Conservation (phyloP, 2,888 invertebrate species). For the Helicoverpa assulta region DNA sequence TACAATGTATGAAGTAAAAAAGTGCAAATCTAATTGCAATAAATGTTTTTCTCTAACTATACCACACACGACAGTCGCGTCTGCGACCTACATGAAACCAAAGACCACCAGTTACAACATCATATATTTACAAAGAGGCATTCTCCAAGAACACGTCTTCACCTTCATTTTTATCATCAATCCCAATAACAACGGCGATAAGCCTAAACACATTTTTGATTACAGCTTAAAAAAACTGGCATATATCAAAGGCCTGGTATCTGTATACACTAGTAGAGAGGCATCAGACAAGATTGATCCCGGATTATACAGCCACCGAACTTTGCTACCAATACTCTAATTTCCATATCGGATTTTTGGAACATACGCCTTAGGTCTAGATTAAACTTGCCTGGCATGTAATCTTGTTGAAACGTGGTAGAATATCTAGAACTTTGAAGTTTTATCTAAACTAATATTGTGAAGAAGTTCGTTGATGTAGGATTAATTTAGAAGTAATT, state of each 20-base stretch:
- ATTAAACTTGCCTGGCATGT: background rate
- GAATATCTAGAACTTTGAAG: background rate
- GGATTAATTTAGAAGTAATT: too few species aligned
- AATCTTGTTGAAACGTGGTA: background rate
- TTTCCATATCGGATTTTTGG: conserved; percentile 48
- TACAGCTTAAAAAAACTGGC: conserved; percentile 16
- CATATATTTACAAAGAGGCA: too few species aligned
- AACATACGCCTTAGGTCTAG: conserved; percentile 4
- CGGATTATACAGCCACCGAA: conserved; percentile 19
- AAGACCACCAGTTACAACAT: too few species aligned
- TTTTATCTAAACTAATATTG: background rate
- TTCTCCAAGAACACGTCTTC: too few species aligned
- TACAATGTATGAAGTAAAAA: too few species aligned
- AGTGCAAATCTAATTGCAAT: too few species aligned
- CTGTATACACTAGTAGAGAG: background rate
- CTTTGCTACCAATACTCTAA: conserved; percentile 18
- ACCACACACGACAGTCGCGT: too few species aligned
- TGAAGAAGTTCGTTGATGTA: background rate
- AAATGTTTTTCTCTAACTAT: too few species aligned
- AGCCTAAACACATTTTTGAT: conserved; percentile 44
- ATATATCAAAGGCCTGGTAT: conserved; percentile 22
- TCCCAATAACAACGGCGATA: conserved; percentile 35
- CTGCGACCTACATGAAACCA: too few species aligned
- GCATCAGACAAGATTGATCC: conserved; percentile 26
- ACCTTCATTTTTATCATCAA: conserved; percentile 41